Conservation (phyloP, 35 echinoderm and acorn worm genomes). For the Strongylocentrotus purpuratus region DNA sequence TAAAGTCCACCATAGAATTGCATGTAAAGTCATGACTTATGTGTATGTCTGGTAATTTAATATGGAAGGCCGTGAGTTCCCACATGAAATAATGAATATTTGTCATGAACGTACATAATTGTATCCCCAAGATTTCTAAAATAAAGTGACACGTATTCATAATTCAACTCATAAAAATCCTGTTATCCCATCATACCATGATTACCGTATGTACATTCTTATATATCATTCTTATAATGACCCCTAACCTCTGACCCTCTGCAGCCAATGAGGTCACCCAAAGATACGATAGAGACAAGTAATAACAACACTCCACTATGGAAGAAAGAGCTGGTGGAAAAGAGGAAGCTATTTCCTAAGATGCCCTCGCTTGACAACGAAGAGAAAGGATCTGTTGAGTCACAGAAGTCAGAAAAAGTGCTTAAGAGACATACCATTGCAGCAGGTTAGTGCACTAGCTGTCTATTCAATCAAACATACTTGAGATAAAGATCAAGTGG, state of each 20-base stretch:
- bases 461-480: no score
- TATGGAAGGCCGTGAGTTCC: no score
- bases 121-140: no score
- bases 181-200: no score
- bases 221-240: neutral
- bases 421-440: slow-evolving; percentile 44
- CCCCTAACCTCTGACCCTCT: neutral
- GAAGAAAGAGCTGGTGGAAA: slow-evolving; percentile 36
- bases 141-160: no score
- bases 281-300: neutral
- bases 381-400: slow-evolving; percentile 33
- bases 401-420: slow-evolving; percentile 17
- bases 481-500: no score
- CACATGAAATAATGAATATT: no score
- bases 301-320: slow-evolving; percentile 23
- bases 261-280: neutral
- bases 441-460: neutral
- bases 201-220: neutral
- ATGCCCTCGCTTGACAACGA: slow-evolving; percentile 24
- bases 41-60: no score
- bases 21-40: no score
- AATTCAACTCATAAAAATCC: no score
- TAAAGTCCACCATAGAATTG: no score
- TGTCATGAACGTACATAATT: no score
- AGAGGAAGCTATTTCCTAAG: slow-evolving; percentile 25